Percentiles rank a stretch among this genome's conserved stretches.
phyloP scores from a whole-genome alignment of 2,797 vertebrate genomes.

The Liparis tanakae region DNA sequence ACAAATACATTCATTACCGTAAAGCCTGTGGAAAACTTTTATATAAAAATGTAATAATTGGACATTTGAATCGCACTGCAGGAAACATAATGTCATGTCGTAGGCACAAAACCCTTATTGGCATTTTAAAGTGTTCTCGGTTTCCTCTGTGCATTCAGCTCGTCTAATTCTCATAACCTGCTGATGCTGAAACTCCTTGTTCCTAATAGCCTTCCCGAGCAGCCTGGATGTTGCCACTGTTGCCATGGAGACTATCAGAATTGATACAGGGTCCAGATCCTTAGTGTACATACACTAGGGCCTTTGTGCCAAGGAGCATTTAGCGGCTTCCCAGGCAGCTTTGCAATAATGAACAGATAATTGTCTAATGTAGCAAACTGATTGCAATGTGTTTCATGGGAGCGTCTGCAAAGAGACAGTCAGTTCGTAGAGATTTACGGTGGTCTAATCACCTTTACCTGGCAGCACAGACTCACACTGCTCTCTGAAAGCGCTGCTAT shows the following conservation, averaged over 20 bases:
- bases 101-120: neutral
- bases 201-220: slow-evolving; percentile 55
- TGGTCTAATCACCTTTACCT: neutral
- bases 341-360: slow-evolving; percentile 21
- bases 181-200: slow-evolving; percentile 36
- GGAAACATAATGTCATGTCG: slow-evolving; percentile 7
- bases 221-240: slow-evolving; percentile 69
- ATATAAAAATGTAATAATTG: slow-evolving; percentile 1
- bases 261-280: slow-evolving; percentile 55
- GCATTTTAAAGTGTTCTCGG: slow-evolving; percentile 1
- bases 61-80: slow-evolving; percentile 17
- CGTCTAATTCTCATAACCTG: slow-evolving; percentile 31
- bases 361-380: slow-evolving; percentile 25
- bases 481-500: neutral
- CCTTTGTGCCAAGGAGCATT: slow-evolving; percentile 38
- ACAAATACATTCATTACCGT: slow-evolving; percentile 6
- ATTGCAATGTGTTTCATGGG: neutral
- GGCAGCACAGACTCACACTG: neutral
- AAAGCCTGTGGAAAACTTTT: slow-evolving; percentile 4
- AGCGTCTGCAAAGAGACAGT: neutral
- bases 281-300: slow-evolving; percentile 61
- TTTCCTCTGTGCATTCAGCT: slow-evolving; percentile 14
- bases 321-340: slow-evolving; percentile 12
- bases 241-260: slow-evolving; percentile 76
- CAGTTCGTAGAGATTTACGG: neutral